These are phyloP conservation scores for Lasiurus cinereus DNA, from an alignment of 2,113 vertebrate genomes.

Conservation along the genomic window DNA sequence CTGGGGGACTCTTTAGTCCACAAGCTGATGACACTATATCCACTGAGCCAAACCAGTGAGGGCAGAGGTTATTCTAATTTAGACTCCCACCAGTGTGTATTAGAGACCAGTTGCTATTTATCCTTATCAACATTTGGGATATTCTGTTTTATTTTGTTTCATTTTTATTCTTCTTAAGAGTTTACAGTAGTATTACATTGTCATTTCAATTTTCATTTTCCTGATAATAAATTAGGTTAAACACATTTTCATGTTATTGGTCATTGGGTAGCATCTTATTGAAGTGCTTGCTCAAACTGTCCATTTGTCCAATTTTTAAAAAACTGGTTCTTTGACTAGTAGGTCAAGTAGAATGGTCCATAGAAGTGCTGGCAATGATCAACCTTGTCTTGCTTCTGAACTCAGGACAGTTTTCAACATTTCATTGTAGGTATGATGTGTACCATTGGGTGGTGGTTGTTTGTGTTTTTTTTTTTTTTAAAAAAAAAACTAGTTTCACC, in stretches of 20 bases:
- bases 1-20: too few relatives aligned
- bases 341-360: neutral
- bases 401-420: neutral
- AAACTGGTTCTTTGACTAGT: neutral
- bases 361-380: neutral
- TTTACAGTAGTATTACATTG: constrained; percentile 21
- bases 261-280: constrained; percentile 58
- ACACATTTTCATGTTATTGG: constrained; percentile 46
- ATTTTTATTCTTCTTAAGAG: constrained; percentile 3
- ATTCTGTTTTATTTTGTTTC: neutral
- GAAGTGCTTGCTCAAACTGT: constrained; percentile 15
- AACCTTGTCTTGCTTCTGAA: neutral
- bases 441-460: neutral
- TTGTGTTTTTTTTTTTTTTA: too few relatives aligned
- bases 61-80: constrained; percentile 11
- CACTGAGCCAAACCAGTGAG: too few relatives aligned
- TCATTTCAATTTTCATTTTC: constrained; percentile 64
- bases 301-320: constrained; percentile 59
- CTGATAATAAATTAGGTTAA: constrained; percentile 59
- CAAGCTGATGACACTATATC: too few relatives aligned
- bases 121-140: constrained; percentile 46
- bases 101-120: neutral
- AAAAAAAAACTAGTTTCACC: neutral
- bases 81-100: neutral
- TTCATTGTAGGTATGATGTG: neutral